These are phyloP conservation scores for Scaptodrosophila latifasciaeformis DNA, from an alignment of 2,888 invertebrate genomes.

Conservation along the genomic window DNA sequence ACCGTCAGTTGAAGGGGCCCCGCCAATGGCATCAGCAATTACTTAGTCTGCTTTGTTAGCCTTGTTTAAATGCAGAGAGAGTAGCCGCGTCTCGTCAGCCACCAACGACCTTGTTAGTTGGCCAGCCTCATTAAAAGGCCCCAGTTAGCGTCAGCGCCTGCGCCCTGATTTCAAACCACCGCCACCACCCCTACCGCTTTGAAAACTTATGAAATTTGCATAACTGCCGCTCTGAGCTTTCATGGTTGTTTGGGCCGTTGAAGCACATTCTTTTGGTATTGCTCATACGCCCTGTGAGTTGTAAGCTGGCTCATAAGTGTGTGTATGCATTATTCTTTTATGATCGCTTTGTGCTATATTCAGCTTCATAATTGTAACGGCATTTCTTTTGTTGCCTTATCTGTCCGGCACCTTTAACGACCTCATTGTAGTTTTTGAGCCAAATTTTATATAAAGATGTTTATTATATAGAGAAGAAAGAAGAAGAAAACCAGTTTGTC, in stretches of 20 bases:
- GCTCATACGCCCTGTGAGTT: conserved; percentile 30
- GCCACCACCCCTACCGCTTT: conserved; percentile 28
- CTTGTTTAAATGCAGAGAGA: conserved; percentile 49
- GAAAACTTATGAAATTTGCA: conserved; percentile 42
- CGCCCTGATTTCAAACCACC: conserved; percentile 23
- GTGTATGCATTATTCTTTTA: too few relatives aligned
- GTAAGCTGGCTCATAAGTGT: conserved; percentile 13
- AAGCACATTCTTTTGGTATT: conserved; percentile 17
- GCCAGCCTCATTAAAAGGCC: conserved; percentile 42
- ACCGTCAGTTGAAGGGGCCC: conserved; percentile 16
- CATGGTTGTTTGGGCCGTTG: not conserved
- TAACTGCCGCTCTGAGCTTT: conserved; percentile 19
- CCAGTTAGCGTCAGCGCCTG: conserved; percentile 15
- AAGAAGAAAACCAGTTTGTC: conserved; percentile 49
- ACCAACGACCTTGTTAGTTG: conserved; percentile 55
- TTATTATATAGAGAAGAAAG: too few relatives aligned
- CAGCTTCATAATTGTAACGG: conserved; percentile 58
- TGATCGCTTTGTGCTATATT: too few relatives aligned
- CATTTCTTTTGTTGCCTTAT: conserved; percentile 56
- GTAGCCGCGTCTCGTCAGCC: too few relatives aligned
- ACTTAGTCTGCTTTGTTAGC: not conserved
- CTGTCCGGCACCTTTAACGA: too few relatives aligned
- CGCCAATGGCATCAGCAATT: not conserved
- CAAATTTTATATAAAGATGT: too few relatives aligned
- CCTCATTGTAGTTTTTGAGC: too few relatives aligned